Evolutionary conservation across 2,797 vertebrate genomes (phyloP), one percentile per base, ranked within the genome.

Genomic region (Acipenser transmontanus): DNA sequence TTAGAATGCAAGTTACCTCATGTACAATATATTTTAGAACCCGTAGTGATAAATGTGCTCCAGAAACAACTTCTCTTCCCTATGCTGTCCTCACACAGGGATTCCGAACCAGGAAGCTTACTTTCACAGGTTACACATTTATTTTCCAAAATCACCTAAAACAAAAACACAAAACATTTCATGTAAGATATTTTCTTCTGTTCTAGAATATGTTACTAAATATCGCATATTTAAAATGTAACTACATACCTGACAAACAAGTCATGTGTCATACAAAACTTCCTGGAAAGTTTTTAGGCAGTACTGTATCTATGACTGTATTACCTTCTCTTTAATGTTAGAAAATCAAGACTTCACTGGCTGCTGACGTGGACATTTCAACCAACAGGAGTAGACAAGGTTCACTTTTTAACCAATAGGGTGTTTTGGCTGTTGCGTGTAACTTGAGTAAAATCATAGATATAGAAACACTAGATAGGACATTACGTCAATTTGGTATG

Each of bases 321-420:
- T 68, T 47, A 2, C 61, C 68, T 63, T 56, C 71, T 76, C 73
- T 74, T 17, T 6, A 54, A 47, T 47, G 20, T 48, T 73, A 9
- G 64, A 72, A 73, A 71, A 69, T 68, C 67, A 59, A 66, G 66
- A 66, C 65, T 73, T 71, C 70, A 61, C 70, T 69, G 78, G 78
- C 75, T 84, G 88, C 88, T 89, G 88, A 91, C 89, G 87, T 89
- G 88, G 87, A 78, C 80, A 52, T 74, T 1, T 48, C 80, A 83
- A 67, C 81, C 81, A 81, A 84, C 77, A 14, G 69, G 74, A 72
- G 56, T 63, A 69, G 76, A 13, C 52, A 9, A 62, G 68, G 70
- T 70, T 7, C 65, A 7, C 9, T 65, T 74, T 81, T 13, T 76
- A 56, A 56, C 78, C 50, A 82, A 81, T 84, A 34, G 34, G 34